Conservation (phyloP, 2,797 vertebrate species). For the Dermochelys coriacea region DNA sequence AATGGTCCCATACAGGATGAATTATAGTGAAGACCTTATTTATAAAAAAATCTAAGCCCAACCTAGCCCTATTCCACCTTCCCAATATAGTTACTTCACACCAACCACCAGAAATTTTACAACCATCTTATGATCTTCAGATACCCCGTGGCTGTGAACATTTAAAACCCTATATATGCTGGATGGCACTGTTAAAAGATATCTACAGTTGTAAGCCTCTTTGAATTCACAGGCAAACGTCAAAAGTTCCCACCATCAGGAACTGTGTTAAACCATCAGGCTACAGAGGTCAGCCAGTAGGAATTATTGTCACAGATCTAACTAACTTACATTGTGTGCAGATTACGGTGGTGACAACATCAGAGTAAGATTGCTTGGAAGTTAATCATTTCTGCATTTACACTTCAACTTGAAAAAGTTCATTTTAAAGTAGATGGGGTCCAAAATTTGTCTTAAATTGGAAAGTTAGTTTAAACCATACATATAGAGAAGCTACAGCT, state of each 20-base stretch:
- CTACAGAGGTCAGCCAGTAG: not conserved
- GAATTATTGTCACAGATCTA: not conserved
- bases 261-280: not conserved
- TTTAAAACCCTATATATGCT: not conserved
- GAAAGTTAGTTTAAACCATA: not conserved
- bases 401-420: not conserved
- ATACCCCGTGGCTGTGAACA: not conserved
- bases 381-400: not conserved
- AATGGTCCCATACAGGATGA: not conserved
- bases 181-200: not conserved
- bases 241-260: not conserved
- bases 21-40: not conserved
- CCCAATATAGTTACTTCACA: not conserved
- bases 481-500: not conserved
- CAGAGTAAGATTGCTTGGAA: not conserved
- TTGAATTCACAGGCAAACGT: not conserved
- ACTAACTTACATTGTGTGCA: not conserved
- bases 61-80: not conserved
- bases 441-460: not conserved
- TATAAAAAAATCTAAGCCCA: rapidly evolving
- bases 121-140: not conserved
- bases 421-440: not conserved
- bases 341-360: not conserved
- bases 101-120: rapidly evolving
- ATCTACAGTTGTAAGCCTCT: not conserved